Conservation (phyloP, 1,140 invertebrate genomes). For the Propsilocerus akamusi region DNA sequence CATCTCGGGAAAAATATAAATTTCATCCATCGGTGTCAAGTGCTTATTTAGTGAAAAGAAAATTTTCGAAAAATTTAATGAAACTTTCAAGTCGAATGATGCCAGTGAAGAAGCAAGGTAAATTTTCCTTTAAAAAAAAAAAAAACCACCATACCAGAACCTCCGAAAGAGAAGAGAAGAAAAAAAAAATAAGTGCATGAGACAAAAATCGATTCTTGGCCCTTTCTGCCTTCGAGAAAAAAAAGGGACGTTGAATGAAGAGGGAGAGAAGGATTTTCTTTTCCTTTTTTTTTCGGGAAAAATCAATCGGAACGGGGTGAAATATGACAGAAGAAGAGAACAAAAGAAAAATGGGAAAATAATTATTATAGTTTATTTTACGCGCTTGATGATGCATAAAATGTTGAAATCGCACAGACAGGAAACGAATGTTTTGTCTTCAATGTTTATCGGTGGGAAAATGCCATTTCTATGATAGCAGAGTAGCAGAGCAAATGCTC, state of each 20-base stretch:
- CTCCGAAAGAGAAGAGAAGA: neutral
- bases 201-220: neutral
- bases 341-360: no score
- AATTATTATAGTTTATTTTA: no score
- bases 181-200: neutral
- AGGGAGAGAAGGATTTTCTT: neutral
- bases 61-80: neutral
- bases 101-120: slow-evolving; percentile 2
- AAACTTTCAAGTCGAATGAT: no score
- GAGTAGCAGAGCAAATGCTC: no score
- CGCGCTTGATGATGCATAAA: no score
- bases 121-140: neutral
- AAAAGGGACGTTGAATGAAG: neutral
- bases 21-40: neutral
- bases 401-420: no score
- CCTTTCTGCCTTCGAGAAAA: neutral
- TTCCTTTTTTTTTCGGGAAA: no score
- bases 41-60: neutral
- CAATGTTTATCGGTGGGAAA: no score
- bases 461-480: no score
- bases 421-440: no score
- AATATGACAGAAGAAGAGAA: no score
- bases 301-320: no score
- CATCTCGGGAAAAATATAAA: neutral
- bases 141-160: neutral